Conservation (phyloP, 2,888 invertebrate genomes). For the Cephalotes varians region DNA sequence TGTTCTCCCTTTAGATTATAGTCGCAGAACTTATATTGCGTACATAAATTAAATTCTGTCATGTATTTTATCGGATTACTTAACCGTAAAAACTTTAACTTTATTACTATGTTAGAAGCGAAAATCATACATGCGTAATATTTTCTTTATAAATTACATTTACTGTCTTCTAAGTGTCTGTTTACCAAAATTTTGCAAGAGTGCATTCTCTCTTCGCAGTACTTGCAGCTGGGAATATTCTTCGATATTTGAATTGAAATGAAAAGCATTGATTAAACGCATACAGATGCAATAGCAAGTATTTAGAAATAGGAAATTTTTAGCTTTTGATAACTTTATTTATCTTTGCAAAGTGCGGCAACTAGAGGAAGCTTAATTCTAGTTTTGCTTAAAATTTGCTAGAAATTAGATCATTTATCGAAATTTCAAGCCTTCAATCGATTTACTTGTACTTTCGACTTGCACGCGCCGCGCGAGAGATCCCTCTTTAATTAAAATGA, state of each 20-base stretch:
- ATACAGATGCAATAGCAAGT: constrained; percentile 11
- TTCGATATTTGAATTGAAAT: constrained; percentile 6
- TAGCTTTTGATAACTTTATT: constrained; percentile 26
- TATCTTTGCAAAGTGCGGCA: neutral
- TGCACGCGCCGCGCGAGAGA: constrained; percentile 34
- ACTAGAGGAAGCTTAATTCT: constrained; percentile 16
- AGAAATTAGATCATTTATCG: constrained; percentile 7
- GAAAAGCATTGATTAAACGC: constrained; percentile 9
- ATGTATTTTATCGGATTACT: constrained; percentile 3
- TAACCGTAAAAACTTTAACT: neutral
- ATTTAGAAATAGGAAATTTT: neutral
- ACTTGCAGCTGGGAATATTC: neutral
- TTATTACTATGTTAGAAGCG: neutral
- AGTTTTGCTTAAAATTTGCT: no score
- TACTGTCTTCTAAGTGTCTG: neutral
- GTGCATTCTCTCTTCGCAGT: neutral
- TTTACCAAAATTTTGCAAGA: neutral
- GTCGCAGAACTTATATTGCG: neutral
- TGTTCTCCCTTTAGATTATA: neutral
- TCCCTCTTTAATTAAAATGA: constrained; percentile 28
- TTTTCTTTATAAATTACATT: constrained; percentile 1
- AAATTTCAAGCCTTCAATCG: constrained; percentile 57
- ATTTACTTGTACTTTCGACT: constrained; percentile 64
- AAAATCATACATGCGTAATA: neutral
- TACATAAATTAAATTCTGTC: neutral